phyloP scores from a whole-genome alignment of 2,113 vertebrate species.

The Arothron firmamentum region DNA sequence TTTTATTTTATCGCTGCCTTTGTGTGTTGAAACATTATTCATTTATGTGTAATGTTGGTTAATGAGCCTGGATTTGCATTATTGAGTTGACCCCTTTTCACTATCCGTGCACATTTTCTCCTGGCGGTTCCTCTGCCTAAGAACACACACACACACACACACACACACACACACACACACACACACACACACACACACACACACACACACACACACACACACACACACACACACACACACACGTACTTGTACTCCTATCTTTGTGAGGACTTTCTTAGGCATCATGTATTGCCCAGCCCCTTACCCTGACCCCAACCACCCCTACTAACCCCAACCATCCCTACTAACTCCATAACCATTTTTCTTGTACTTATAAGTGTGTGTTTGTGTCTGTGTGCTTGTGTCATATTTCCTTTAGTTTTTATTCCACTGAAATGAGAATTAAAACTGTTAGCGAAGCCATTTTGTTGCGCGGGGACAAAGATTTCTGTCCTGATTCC shows the following conservation, averaged over 20 bases:
- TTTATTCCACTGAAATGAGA: background rate
- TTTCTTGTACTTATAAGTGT: slow-evolving; percentile 31
- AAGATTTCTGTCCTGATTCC: slow-evolving; percentile 2
- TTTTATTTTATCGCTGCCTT: slow-evolving; percentile 43
- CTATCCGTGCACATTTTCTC: slow-evolving; percentile 42
- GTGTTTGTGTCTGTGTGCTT: background rate
- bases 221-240: slow-evolving; percentile 20
- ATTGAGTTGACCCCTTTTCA: slow-evolving; percentile 54
- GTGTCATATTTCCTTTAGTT: background rate
- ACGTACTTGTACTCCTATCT: background rate
- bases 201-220: slow-evolving; percentile 7
- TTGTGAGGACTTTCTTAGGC: no score
- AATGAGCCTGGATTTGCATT: slow-evolving; percentile 63
- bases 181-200: slow-evolving; percentile 19
- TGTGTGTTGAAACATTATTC: slow-evolving; percentile 50
- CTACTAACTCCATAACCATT: background rate
- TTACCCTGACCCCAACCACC: no score
- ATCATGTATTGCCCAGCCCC: no score
- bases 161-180: slow-evolving; percentile 21
- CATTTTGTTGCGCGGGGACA: background rate
- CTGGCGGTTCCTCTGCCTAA: slow-evolving; percentile 33
- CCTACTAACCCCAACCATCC: no score
- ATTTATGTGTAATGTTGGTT: slow-evolving; percentile 61
- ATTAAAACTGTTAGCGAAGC: background rate
- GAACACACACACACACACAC: slow-evolving; percentile 3